A percentile compares a stretch with the other conserved stretches of the same genome.
Conservation (phyloP, 1,140 invertebrate genomes). For the Drosophila azteca region DNA sequence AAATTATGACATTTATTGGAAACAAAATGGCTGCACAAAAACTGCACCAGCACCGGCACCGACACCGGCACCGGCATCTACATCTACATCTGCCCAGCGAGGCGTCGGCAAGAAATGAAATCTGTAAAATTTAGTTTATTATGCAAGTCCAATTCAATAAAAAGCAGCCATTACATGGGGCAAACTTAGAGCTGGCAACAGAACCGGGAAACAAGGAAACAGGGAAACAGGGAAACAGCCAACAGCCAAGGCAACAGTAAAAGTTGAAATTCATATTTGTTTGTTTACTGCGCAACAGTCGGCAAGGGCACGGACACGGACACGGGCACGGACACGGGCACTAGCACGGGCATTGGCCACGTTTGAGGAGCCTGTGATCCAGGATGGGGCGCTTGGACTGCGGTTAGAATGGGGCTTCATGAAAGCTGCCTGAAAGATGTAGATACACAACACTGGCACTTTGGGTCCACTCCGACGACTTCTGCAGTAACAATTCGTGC, state of each 20-base stretch:
- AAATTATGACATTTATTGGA: too few species aligned
- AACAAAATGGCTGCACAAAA: too few species aligned
- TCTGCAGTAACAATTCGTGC: slow-evolving; percentile 11
- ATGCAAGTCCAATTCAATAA: slow-evolving; percentile 43
- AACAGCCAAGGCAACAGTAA: slow-evolving; percentile 10
- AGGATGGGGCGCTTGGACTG: neutral
- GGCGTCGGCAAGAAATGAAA: slow-evolving; percentile 11
- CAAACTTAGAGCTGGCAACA: too few species aligned
- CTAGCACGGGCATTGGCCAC: slow-evolving; percentile 15
- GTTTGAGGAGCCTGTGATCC: neutral
- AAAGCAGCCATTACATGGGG: neutral
- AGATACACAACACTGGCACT: too few species aligned
- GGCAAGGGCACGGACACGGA: too few species aligned
- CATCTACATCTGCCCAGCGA: neutral
- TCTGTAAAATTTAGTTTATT: slow-evolving; percentile 44
- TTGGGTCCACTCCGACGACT: too few species aligned
- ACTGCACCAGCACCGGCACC: too few species aligned
- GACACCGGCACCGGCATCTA: too few species aligned
- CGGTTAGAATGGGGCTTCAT: too few species aligned
- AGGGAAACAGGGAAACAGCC: too few species aligned
- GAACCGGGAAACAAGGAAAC: neutral
- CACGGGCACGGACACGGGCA: too few species aligned
- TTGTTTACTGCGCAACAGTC: slow-evolving; percentile 37
- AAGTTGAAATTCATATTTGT: slow-evolving; percentile 51
- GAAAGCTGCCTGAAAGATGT: neutral